Evolutionary conservation across 2,113 vertebrate species (phyloP).

Genomic region (Cranoglanis bouderius): DNA sequence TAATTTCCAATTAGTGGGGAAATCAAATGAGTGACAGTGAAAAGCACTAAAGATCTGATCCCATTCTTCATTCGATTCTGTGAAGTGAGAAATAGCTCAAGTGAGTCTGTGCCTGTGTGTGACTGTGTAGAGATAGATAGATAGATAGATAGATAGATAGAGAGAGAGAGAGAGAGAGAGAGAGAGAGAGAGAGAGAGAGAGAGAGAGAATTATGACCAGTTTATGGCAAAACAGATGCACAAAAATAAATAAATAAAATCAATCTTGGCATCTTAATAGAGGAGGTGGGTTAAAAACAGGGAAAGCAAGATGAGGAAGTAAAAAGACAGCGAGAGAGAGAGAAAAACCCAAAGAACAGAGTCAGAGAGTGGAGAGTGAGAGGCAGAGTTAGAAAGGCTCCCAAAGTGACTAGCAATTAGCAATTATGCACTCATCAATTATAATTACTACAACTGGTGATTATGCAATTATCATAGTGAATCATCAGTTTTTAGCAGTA

Average conservation of each 20-base stretch:
- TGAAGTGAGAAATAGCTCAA: neutral
- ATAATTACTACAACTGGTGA: conserved; percentile 76
- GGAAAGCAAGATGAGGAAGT: conserved; percentile 38
- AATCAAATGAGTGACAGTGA: conserved; percentile 38
- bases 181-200: neutral
- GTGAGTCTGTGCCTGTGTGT: neutral
- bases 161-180: neutral
- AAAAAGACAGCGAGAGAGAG: conserved; percentile 37
- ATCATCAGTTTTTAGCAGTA: conserved; percentile 65
- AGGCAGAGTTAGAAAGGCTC: conserved; percentile 62
- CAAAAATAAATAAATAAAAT: conserved; percentile 35
- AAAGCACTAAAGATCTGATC: conserved; percentile 31
- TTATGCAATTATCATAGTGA: conserved; percentile 79
- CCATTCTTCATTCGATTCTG: conserved; percentile 16
- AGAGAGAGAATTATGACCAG: conserved; percentile 6
- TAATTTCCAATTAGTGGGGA: conserved; percentile 35
- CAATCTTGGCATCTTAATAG: conserved; percentile 32
- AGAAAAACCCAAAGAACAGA: conserved; percentile 29
- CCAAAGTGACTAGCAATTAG: conserved; percentile 71
- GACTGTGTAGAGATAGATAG: too few species aligned
- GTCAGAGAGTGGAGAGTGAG: conserved; percentile 20
- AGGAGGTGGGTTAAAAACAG: conserved; percentile 41
- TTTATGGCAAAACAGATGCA: neutral
- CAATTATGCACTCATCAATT: conserved; percentile 77
- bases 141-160: neutral